These are phyloP conservation scores for Drosophila bocki DNA, from an alignment of 1,140 invertebrate genomes.

Conservation along the genomic window DNA sequence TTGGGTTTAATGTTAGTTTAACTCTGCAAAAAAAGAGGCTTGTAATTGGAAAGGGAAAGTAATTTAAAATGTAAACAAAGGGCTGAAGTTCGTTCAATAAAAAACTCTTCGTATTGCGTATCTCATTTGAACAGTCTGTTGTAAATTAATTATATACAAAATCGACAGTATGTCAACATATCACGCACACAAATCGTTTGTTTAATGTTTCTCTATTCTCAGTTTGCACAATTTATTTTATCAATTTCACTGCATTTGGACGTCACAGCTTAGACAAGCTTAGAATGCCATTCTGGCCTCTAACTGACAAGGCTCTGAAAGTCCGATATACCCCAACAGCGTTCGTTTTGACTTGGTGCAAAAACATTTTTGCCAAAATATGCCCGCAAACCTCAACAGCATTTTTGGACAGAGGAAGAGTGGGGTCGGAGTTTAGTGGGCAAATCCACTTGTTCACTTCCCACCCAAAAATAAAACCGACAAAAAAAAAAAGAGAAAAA, in stretches of 20 bases:
- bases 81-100: neutral
- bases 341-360: constrained; percentile 33
- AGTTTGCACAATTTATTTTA: neutral
- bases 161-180: neutral
- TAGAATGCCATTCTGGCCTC: constrained; percentile 3
- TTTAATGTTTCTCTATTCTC: neutral
- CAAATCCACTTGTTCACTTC: constrained; percentile 56
- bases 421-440: constrained; percentile 16
- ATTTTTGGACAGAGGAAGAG: constrained; percentile 46
- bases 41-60: neutral
- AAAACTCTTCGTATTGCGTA: neutral
- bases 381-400: constrained; percentile 80
- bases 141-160: neutral
- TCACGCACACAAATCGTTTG: neutral
- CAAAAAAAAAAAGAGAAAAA: neutral
- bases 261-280: constrained; percentile 14
- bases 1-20: neutral
- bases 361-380: constrained; percentile 78
- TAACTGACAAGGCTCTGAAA: constrained; percentile 1
- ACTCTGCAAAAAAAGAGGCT: neutral
- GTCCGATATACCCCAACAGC: constrained; percentile 33
- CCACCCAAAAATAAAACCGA: constrained; percentile 27
- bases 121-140: too few species aligned
- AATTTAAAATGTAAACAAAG: neutral
- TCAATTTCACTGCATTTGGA: constrained; percentile 1